Percentiles rank a stretch among this genome's conserved stretches.
Evolutionary conservation across 2,113 vertebrate genomes (phyloP).

Genomic region (Lipotes vexillifer): DNA sequence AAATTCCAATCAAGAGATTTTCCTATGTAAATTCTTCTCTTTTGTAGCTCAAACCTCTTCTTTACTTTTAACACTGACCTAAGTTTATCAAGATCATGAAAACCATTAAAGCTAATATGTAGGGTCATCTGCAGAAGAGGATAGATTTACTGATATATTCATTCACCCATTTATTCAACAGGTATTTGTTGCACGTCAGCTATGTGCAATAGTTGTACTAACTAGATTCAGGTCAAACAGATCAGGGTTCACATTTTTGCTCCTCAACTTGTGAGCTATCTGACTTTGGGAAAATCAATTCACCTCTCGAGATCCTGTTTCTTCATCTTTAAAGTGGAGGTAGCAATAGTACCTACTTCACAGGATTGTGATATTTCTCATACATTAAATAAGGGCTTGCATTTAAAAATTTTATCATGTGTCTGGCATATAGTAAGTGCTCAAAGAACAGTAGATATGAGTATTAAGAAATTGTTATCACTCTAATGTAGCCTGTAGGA

Average conservation of each 20-base stretch:
- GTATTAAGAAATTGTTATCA: constrained; percentile 16
- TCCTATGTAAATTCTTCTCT: constrained; percentile 29
- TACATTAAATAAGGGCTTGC: background rate
- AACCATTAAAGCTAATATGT: constrained; percentile 34
- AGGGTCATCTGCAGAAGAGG: background rate
- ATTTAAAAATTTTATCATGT: constrained; percentile 15
- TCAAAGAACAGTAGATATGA: background rate
- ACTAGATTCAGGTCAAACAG: constrained; percentile 11
- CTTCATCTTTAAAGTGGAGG: constrained; percentile 34
- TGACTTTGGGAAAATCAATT: constrained; percentile 14
- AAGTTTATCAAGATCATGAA: constrained; percentile 27
- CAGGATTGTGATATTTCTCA: constrained; percentile 10
- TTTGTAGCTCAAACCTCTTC: constrained; percentile 1
- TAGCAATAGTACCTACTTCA: background rate
- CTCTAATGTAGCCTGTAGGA: background rate
- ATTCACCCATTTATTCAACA: background rate
- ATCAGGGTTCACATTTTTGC: constrained; percentile 4
- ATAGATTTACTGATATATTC: constrained; percentile 10
- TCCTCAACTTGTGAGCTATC: constrained; percentile 19
- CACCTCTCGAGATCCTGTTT: background rate
- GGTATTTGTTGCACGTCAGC: constrained; percentile 11
- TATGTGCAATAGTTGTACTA: constrained; percentile 9
- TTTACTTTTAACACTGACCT: constrained; percentile 25
- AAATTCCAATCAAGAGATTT: constrained; percentile 35
- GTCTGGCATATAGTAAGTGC: background rate